phyloP scores from a whole-genome alignment of 2,888 invertebrate genomes.

The Agrenia bidenticulata region DNA sequence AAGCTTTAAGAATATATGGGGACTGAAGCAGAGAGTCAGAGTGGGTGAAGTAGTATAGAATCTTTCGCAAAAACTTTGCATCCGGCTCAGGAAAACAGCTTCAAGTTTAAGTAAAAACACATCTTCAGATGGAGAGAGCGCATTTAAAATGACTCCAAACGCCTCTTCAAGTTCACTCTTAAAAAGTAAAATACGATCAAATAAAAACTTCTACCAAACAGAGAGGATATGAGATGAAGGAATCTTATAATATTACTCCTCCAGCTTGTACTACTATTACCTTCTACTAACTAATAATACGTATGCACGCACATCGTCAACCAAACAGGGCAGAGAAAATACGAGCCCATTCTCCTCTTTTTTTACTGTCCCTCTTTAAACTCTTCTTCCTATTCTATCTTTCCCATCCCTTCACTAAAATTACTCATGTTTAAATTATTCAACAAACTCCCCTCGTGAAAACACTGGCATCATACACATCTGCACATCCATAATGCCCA shows the following conservation, averaged over 20 bases:
- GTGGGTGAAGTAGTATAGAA: constrained; percentile 4
- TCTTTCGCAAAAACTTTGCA: constrained; percentile 28
- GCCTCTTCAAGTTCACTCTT: constrained; percentile 25
- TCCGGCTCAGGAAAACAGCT: constrained; percentile 15
- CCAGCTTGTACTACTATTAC: background rate
- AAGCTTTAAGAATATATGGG: background rate
- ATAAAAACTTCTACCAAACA: constrained; percentile 26
- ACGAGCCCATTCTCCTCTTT: constrained; percentile 9
- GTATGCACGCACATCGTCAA: no score
- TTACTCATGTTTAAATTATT: constrained; percentile 14
- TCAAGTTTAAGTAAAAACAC: background rate
- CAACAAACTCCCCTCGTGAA: constrained; percentile 23
- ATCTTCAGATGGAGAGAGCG: constrained; percentile 6
- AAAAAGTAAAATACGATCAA: constrained; percentile 41
- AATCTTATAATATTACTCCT: background rate
- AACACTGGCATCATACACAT: constrained; percentile 15
- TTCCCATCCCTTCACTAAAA: constrained; percentile 10
- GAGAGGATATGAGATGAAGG: background rate
- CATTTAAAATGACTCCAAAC: constrained; percentile 24
- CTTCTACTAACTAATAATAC: background rate
- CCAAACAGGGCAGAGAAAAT: no score
- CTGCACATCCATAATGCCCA: constrained; percentile 13
- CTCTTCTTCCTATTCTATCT: background rate
- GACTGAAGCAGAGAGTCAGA: background rate
- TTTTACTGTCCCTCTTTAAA: background rate